Evolutionary conservation across 2,797 vertebrate species (phyloP).

Genomic region (Anabacerthia variegaticeps): DNA sequence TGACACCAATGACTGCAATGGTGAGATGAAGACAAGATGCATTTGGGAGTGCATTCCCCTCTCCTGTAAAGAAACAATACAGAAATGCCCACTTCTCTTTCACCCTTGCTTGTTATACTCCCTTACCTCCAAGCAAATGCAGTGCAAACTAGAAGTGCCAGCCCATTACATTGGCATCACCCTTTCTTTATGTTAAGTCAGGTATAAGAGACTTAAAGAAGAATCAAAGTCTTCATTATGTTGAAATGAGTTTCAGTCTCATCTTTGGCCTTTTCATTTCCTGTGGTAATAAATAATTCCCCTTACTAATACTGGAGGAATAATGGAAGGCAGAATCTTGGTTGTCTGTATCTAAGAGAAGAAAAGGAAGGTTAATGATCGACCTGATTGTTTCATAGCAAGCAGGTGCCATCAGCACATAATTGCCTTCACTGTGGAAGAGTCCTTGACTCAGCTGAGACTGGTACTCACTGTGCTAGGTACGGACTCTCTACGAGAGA

Average conservation of each 20-base stretch:
- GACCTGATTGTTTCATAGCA: background rate
- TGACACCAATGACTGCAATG: background rate
- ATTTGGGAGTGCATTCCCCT: background rate
- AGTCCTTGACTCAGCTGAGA: slow-evolving; percentile 13
- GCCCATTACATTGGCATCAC: background rate
- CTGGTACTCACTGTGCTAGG: background rate
- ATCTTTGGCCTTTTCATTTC: background rate
- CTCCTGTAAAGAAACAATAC: background rate
- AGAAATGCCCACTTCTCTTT: background rate
- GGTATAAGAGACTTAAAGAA: background rate
- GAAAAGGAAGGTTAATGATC: background rate
- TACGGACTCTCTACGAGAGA: background rate
- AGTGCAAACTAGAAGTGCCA: background rate
- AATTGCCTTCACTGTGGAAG: background rate
- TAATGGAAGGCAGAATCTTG: background rate
- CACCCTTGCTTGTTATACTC: background rate
- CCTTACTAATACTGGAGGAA: background rate
- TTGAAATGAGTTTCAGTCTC: background rate
- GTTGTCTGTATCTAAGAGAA: background rate
- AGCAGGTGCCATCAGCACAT: background rate
- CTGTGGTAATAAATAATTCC: background rate
- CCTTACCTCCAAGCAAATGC: background rate
- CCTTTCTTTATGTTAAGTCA: background rate
- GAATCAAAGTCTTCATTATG: background rate
- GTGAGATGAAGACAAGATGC: background rate